These are phyloP conservation scores for Osmoderma eremita DNA, from an alignment of 2,888 invertebrate genomes.

Conservation along the genomic window DNA sequence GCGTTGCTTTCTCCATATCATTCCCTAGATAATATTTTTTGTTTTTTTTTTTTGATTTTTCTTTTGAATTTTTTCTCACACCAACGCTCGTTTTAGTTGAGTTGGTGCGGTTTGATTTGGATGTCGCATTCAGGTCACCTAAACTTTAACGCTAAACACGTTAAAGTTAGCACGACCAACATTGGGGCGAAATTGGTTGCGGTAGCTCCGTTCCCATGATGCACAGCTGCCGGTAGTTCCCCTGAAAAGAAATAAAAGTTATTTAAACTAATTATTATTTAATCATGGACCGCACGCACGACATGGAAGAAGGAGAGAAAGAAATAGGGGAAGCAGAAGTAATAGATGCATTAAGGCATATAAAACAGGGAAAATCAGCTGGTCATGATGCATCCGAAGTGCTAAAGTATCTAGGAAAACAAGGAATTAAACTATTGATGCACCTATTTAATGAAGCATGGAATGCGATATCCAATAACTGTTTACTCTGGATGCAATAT, in stretches of 20 bases:
- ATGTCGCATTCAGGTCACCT: constrained; percentile 49
- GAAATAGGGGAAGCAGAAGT: no score
- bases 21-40: constrained; percentile 13
- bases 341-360: no score
- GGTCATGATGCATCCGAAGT: no score
- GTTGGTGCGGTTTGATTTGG: background rate
- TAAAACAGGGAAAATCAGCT: no score
- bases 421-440: no score
- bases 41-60: background rate
- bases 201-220: constrained; percentile 53
- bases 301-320: no score
- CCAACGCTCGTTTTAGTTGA: background rate
- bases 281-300: no score
- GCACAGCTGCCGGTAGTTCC: constrained; percentile 58
- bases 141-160: constrained; percentile 43
- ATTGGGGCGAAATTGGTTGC: constrained; percentile 42
- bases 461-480: no score
- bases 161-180: constrained; percentile 45
- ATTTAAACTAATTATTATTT: no score
- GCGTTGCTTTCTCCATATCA: constrained; percentile 6
- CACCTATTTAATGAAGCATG: no score
- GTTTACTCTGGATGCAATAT: no score
- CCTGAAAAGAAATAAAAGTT: constrained; percentile 51
- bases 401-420: no score
- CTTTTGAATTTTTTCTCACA: background rate